Percentiles rank a stretch among this genome's conserved stretches.
Conservation (phyloP, 2,888 invertebrate genomes). For the Xestia rhomboidea region DNA sequence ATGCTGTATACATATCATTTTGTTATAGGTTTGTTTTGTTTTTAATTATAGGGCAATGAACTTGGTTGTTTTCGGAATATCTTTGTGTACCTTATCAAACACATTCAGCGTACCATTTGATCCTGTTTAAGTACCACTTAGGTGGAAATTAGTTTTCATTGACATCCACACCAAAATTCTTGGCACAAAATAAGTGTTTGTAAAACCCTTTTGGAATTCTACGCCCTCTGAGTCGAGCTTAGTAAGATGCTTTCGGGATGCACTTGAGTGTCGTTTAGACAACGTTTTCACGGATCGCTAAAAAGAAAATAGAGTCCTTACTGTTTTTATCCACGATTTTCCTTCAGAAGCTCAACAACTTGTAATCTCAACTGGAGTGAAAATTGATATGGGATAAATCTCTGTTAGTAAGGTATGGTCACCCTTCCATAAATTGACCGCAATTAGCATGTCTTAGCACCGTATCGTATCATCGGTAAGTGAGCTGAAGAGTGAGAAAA, state of each 20-base stretch:
- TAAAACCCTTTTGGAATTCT: slow-evolving; percentile 41
- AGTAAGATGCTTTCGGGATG: slow-evolving; percentile 38
- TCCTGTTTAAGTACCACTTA: slow-evolving; percentile 28
- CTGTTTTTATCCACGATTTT: slow-evolving; percentile 9
- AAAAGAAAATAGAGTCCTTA: slow-evolving; percentile 5
- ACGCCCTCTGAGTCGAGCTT: slow-evolving; percentile 29
- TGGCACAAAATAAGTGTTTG: slow-evolving; percentile 44
- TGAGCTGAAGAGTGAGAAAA: not conserved
- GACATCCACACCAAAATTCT: slow-evolving; percentile 39
- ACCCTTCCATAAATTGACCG: not conserved
- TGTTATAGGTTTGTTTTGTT: slow-evolving; percentile 48
- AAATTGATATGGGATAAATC: not conserved
- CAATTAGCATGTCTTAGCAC: too few species aligned
- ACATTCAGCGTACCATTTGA: slow-evolving; percentile 43
- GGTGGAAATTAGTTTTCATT: slow-evolving; percentile 47
- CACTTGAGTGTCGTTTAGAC: slow-evolving; percentile 35
- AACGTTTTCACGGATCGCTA: slow-evolving; percentile 12
- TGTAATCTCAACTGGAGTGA: not conserved
- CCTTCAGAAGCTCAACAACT: not conserved
- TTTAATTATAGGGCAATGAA: slow-evolving; percentile 52
- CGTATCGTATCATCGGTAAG: not conserved
- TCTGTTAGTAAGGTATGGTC: not conserved
- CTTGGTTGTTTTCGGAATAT: slow-evolving; percentile 19
- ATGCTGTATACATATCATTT: slow-evolving; percentile 25
- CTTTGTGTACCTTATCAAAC: slow-evolving; percentile 48